Conservation (phyloP, 2,113 vertebrate genomes). For the Urocitellus parryii region DNA sequence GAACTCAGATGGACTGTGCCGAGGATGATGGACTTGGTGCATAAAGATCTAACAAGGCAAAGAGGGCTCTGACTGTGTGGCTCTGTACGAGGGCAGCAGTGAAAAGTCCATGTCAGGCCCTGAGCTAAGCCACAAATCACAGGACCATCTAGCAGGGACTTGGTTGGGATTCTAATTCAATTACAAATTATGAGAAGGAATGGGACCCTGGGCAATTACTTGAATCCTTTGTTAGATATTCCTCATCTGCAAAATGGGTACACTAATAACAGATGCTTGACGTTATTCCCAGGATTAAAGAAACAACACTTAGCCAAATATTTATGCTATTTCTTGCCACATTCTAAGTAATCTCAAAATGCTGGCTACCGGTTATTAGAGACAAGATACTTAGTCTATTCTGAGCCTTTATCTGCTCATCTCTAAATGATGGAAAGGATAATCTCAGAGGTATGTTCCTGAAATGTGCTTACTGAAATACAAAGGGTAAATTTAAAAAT, state of each 20-base stretch:
- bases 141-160: background rate
- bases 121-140: background rate
- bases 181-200: background rate
- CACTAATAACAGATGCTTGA: background rate
- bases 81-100: background rate
- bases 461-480: background rate
- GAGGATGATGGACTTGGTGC: background rate
- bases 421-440: conserved; percentile 25
- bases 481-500: conserved; percentile 3
- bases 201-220: background rate
- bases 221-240: background rate
- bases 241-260: background rate
- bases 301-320: background rate
- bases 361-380: background rate
- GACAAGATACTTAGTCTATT: background rate
- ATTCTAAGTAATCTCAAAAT: background rate
- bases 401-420: background rate
- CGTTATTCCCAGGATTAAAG: background rate
- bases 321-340: background rate
- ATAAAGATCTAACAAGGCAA: background rate
- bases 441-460: background rate
- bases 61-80: background rate
- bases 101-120: background rate
- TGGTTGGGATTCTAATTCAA: background rate
- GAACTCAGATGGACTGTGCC: background rate